Evolutionary conservation across 2,888 invertebrate species (phyloP).

Genomic region (Elmis aenea): DNA sequence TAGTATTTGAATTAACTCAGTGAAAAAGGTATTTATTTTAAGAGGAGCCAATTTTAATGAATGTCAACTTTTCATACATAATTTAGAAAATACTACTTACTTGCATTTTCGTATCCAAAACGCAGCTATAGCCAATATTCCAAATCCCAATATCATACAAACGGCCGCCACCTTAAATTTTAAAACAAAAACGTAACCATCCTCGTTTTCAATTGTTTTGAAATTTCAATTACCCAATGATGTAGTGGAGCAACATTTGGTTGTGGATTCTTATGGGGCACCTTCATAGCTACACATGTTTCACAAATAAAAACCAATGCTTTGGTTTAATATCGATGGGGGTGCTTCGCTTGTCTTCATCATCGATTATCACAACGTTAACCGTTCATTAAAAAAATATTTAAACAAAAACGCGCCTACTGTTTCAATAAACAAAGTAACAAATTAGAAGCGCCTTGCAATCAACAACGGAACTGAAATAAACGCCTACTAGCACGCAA

Average conservation of each 20-base stretch:
- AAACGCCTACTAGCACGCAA: constrained; percentile 27
- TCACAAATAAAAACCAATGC: too few relatives aligned
- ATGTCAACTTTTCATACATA: too few relatives aligned
- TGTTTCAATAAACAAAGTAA: constrained; percentile 9
- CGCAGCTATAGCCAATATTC: constrained; percentile 45
- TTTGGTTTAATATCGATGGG: too few relatives aligned
- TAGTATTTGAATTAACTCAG: too few relatives aligned
- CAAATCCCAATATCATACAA: constrained; percentile 44
- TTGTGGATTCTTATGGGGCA: constrained; percentile 18
- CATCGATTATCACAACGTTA: too few relatives aligned
- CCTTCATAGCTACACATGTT: constrained; percentile 22
- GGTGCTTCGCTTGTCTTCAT: too few relatives aligned
- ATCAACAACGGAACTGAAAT: constrained; percentile 18
- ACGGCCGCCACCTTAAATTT: constrained; percentile 45
- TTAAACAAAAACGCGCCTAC: too few relatives aligned
- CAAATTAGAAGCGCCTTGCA: constrained; percentile 6
- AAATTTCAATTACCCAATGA: constrained; percentile 12
- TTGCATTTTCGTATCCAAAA: constrained; percentile 50
- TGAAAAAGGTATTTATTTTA: too few relatives aligned
- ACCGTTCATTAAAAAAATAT: too few relatives aligned
- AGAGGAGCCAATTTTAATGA: too few relatives aligned
- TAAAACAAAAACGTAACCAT: constrained; percentile 24
- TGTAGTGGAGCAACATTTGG: constrained; percentile 6
- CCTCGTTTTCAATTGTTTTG: neutral
- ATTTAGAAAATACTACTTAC: constrained; percentile 43